These are phyloP conservation scores for Actinemys pallida DNA, from an alignment of 2,113 vertebrate genomes.

Conservation along the genomic window DNA sequence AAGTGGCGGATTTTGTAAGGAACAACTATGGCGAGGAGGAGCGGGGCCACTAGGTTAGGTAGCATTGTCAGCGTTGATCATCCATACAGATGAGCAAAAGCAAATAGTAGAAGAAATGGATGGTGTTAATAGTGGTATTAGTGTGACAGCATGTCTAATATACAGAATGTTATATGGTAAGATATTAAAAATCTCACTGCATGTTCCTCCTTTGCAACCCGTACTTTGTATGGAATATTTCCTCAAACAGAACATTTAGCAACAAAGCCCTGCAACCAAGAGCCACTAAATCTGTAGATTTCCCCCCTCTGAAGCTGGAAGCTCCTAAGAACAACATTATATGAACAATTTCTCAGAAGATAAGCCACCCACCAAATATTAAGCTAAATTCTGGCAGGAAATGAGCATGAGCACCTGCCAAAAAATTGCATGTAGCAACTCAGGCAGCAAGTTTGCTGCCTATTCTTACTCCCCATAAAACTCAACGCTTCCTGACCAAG, in stretches of 20 bases:
- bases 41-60: neutral
- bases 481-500: neutral
- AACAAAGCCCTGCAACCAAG: neutral
- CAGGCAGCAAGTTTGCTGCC: neutral
- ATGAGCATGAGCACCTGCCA: neutral
- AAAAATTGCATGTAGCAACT: neutral
- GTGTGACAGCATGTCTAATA: no score
- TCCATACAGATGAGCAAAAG: fast-evolving
- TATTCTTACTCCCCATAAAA: neutral
- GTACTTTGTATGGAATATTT: neutral
- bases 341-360: neutral
- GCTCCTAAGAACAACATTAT: neutral
- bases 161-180: neutral
- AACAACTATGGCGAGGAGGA: neutral
- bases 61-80: neutral
- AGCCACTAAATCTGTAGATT: neutral
- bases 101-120: neutral
- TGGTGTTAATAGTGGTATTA: neutral
- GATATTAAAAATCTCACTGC: neutral
- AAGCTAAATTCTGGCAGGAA: neutral
- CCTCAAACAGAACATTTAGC: neutral
- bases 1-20: neutral
- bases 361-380: neutral
- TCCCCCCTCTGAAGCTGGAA: neutral
- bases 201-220: neutral